Evolutionary conservation across 2,113 vertebrate genomes (phyloP), one percentile per base, ranked within the genome.

Genomic region (Muntiacus reevesi): DNA sequence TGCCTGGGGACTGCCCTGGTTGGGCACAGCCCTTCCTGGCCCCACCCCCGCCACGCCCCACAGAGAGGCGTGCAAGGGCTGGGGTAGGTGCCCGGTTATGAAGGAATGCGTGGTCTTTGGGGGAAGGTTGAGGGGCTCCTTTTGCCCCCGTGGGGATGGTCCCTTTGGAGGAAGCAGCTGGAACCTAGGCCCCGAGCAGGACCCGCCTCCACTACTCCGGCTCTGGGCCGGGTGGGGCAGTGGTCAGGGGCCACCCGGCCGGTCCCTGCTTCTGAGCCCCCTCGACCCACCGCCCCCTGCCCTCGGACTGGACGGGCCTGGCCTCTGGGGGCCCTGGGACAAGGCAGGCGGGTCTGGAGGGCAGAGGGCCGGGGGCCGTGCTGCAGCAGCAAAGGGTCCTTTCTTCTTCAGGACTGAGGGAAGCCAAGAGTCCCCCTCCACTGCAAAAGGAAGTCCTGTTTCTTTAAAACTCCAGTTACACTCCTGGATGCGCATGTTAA

Each of bases 401-500:
- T 78, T 85, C 55, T 91, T 40, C 23, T 50, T 25, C 43, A 36
- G 87, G 64, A 6, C 47, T 21, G 59, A 84, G 92, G 85, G 78
- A 91, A 85, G 84, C 79, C 92, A 25, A 74, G 83, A 7, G 47
- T 19, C 40, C 64, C 45, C 57, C 27, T 86, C 27, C 47, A 1
- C 76, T 62, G 78, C 36, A 59, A 27, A 25, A 97, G 59, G 91
- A 12, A 50, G 95, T 55, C 40, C 98, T 98, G 97, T 96, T 82
- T 83, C 98, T 99, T 99, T 99, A 99, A 99, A 98, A 98, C 82
- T 93, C 94, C 67, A 84, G 94, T 33, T 83, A 84, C 59, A 11
- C 71, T 97, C 92, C 97, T 97, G 97, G 98, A 98, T 97, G 87
- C 50, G 84, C 97, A 98, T 30, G 91, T 96, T 98, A 81, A 96